A percentile compares a stretch with the other conserved stretches of the same genome.
These are phyloP conservation scores for Bembecia ichneumoniformis DNA, from an alignment of 2,888 invertebrate species.

Conservation along the genomic window DNA sequence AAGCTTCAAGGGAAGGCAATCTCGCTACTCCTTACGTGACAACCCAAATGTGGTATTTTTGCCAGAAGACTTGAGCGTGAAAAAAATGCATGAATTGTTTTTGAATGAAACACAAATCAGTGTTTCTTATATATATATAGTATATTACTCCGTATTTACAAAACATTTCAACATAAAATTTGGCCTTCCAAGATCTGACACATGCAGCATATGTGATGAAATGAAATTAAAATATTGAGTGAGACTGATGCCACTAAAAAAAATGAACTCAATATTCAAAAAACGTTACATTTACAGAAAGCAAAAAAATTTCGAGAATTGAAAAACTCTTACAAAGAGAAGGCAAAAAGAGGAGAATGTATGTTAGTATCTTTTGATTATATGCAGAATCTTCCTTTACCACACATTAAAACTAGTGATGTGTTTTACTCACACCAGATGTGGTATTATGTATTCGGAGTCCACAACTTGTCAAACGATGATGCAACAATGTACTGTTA, in stretches of 20 bases:
- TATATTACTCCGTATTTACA: no score
- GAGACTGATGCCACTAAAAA: background rate
- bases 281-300: slow-evolving; percentile 5
- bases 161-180: slow-evolving; percentile 5
- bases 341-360: slow-evolving; percentile 3
- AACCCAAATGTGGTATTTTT: slow-evolving; percentile 2
- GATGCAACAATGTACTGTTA: slow-evolving; percentile 5
- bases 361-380: slow-evolving; percentile 4
- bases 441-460: slow-evolving; percentile 8
- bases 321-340: slow-evolving; percentile 1
- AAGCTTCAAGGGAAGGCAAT: slow-evolving; percentile 2
- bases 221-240: background rate
- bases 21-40: slow-evolving; percentile 3
- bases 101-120: no score
- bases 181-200: slow-evolving; percentile 5
- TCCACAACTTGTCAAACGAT: slow-evolving; percentile 5
- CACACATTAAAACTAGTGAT: slow-evolving; percentile 7
- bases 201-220: slow-evolving; percentile 4
- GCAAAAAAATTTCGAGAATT: slow-evolving; percentile 4
- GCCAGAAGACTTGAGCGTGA: slow-evolving; percentile 1
- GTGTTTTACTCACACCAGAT: slow-evolving; percentile 7
- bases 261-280: slow-evolving; percentile 4
- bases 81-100: slow-evolving; percentile 1
- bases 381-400: slow-evolving; percentile 3
- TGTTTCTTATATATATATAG: no score